Evolutionary conservation across 2,888 invertebrate species (phyloP).

Genomic region (Drosophila formosana): DNA sequence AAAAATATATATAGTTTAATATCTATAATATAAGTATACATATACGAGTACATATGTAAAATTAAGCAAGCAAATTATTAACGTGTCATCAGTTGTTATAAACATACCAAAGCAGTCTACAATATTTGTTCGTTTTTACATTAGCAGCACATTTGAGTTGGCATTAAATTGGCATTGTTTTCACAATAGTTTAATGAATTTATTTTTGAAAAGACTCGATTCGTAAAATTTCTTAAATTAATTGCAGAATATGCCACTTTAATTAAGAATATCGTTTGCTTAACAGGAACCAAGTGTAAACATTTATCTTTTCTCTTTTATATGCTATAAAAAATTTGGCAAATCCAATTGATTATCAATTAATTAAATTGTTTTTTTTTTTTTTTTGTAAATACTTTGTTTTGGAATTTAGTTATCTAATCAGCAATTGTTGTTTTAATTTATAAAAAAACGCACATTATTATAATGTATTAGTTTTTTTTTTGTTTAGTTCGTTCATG

Average conservation of each 20-base stretch:
- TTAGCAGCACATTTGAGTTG: conserved; percentile 22
- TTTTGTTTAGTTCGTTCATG: conserved; percentile 37
- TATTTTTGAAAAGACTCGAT: background rate
- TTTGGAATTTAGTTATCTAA: conserved; percentile 63
- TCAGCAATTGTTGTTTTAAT: conserved; percentile 48
- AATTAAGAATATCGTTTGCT: conserved; percentile 50
- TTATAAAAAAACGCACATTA: conserved; percentile 24
- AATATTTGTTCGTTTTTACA: conserved; percentile 16
- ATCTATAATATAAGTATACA: conserved; percentile 30
- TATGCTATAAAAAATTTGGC: conserved; percentile 57
- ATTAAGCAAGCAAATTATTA: conserved; percentile 51
- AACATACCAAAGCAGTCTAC: conserved; percentile 47
- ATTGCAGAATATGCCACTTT: conserved; percentile 46
- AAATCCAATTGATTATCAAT: conserved; percentile 55
- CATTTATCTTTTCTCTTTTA: conserved; percentile 31
- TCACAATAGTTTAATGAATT: conserved; percentile 1
- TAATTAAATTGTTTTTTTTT: conserved; percentile 12
- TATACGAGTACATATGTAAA: conserved; percentile 36
- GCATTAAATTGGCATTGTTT: conserved; percentile 28
- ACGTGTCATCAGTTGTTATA: conserved; percentile 24
- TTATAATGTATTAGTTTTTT: conserved; percentile 35
- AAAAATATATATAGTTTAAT: conserved; percentile 37
- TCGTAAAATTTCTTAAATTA: background rate
- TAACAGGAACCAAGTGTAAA: conserved; percentile 75
- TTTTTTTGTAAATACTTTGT: conserved; percentile 34